Base-by-base conservation (phyloP, 2,888 invertebrate species). In the Lasius fuliginosus region DNA sequence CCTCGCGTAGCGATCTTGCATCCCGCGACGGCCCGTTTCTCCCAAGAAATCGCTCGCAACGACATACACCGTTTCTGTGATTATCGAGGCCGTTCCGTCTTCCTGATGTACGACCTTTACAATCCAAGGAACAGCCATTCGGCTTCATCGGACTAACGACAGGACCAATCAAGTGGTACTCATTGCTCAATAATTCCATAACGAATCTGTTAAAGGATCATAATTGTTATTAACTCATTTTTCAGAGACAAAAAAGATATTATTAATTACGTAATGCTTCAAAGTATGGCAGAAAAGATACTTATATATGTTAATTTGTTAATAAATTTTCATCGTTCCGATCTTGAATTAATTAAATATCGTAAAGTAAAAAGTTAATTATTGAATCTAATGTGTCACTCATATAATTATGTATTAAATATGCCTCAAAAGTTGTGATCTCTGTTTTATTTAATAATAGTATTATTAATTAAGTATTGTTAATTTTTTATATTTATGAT, bases 91-190 rank as follows among this genome's bases (percentile, higher is more conserved):
- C n/a, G 23, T 15, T 42, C 8, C 36, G 27, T 76, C 23, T 33
- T 60, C 33, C 60, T 33, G 33, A 58, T n/a, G 30, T 9, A 1
- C 88, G 82, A 30, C 76, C 65, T 12, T 0, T 58, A 27, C 68
- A 68, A 65, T 23, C 42, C 3, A 15, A 69, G 5, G 77, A 33
- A 15, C 83, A 84, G 18, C 49, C 56, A 23, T 30, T 40, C 8
- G 40, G 69, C 3, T 85, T 86, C 64, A 56, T 77, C 4, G 76
- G 64, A 36, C 71, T 79, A 11, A 88, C 90, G 42, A 87, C 65
- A 3, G 93, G 90, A 3, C 92, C 92, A 9, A 92, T 49, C 0
- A 91, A 84, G 6, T 87, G 71, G 60, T 92, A 93, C 30, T 87
- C 83, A 11, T 92, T 85, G 5, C 67, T 30, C 30, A 88, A 53